These are phyloP conservation scores for Mechanitis messenoides DNA, from an alignment of 2,888 invertebrate species.

Conservation along the genomic window DNA sequence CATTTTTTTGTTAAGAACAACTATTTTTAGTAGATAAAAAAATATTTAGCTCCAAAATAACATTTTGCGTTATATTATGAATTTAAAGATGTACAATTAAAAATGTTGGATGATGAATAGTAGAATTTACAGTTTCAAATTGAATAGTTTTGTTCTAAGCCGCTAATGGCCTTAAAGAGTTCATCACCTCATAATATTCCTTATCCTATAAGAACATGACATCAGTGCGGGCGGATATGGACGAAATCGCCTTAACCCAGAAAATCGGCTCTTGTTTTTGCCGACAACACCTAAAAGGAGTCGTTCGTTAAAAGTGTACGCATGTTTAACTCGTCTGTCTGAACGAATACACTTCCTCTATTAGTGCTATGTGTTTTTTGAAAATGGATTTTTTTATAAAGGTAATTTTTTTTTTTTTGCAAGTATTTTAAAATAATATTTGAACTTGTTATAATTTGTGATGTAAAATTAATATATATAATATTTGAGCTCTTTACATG, in stretches of 20 bases:
- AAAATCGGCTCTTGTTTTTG: constrained; percentile 44
- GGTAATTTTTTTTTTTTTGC: constrained; percentile 23
- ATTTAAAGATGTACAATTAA: constrained; percentile 10
- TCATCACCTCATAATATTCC: constrained; percentile 45
- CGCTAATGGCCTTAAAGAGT: constrained; percentile 29
- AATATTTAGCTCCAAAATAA: too few relatives aligned
- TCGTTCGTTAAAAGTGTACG: constrained; percentile 47
- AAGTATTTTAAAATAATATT: neutral
- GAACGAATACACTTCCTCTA: constrained; percentile 30
- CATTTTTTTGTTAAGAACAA: too few relatives aligned
- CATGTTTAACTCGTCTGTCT: constrained; percentile 38
- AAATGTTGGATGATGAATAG: constrained; percentile 7
- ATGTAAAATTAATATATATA: neutral
- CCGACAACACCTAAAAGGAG: constrained; percentile 57
- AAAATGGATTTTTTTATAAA: constrained; percentile 26
- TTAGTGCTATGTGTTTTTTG: constrained; percentile 12
- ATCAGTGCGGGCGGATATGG: constrained; percentile 60
- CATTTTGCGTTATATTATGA: neutral
- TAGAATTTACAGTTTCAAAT: constrained; percentile 22
- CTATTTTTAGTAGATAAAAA: too few relatives aligned
- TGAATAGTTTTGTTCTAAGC: constrained; percentile 25
- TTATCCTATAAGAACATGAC: constrained; percentile 60
- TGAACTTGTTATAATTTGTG: neutral
- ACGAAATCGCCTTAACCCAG: constrained; percentile 72
- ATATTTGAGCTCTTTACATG: neutral